These are phyloP conservation scores for Orthonychiurus folsomi DNA, from an alignment of 2,888 invertebrate genomes.

Conservation along the genomic window DNA sequence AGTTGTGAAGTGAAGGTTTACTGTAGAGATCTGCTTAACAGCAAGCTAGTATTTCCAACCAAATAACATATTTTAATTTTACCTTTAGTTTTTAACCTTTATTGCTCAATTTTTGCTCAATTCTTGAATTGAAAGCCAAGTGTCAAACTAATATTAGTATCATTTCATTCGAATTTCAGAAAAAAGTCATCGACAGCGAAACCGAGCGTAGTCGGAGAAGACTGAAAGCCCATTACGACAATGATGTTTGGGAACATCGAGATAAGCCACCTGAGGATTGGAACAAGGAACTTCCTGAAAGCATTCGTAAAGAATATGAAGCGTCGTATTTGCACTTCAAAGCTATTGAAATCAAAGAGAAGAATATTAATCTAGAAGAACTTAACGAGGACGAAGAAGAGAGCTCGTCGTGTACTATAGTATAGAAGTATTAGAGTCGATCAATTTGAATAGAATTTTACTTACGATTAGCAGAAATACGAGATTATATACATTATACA, in stretches of 20 bases:
- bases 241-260: constrained; percentile 71
- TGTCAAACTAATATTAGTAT: background rate
- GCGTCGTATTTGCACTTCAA: constrained; percentile 57
- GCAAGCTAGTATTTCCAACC: no score
- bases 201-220: constrained; percentile 55
- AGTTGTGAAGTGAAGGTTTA: no score
- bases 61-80: no score
- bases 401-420: background rate
- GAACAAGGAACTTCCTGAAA: constrained; percentile 69
- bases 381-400: background rate
- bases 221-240: constrained; percentile 58
- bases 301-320: constrained; percentile 59
- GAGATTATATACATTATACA: no score
- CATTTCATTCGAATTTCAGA: constrained; percentile 47
- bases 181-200: constrained; percentile 63
- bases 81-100: no score
- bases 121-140: background rate
- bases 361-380: constrained; percentile 17
- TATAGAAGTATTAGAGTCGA: background rate
- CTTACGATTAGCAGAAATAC: no score
- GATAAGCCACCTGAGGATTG: constrained; percentile 68
- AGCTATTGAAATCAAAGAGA: constrained; percentile 54
- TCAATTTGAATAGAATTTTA: no score
- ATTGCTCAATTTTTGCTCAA: constrained; percentile 11
- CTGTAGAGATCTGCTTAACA: no score